These are phyloP conservation scores for Microchrysa polita DNA, from an alignment of 2,888 invertebrate species.

Conservation along the genomic window DNA sequence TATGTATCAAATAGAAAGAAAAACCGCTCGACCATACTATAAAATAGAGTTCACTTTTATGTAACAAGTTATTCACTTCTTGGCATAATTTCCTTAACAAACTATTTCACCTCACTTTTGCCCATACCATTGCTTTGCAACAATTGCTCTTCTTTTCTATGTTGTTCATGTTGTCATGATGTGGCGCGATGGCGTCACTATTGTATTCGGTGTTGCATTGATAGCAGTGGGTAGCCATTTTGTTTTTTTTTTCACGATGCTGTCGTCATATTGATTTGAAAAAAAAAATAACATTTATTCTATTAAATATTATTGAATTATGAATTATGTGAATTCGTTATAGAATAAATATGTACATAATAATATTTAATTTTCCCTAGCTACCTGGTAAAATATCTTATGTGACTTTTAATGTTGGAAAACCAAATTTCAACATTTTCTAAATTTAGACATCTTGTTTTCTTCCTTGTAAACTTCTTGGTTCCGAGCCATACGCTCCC, in stretches of 20 bases:
- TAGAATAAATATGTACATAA: too few relatives aligned
- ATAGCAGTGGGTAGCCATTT: background rate
- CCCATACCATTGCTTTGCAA: background rate
- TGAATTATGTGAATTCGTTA: too few relatives aligned
- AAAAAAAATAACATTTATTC: too few relatives aligned
- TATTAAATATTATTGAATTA: too few relatives aligned
- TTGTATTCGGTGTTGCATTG: too few relatives aligned
- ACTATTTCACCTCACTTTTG: slow-evolving; percentile 9
- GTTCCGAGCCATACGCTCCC: background rate
- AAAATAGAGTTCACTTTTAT: slow-evolving; percentile 2
- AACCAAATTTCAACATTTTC: background rate
- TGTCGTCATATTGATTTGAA: too few relatives aligned
- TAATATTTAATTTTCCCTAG: too few relatives aligned
- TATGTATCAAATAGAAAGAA: background rate
- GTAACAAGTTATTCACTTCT: slow-evolving; percentile 11
- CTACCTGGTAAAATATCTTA: too few relatives aligned
- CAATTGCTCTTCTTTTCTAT: background rate
- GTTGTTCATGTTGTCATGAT: background rate
- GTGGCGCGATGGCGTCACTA: background rate
- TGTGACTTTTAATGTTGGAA: too few relatives aligned
- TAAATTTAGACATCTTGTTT: background rate
- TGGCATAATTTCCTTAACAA: background rate
- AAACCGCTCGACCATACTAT: background rate
- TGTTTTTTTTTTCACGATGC: background rate
- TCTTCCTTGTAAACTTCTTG: background rate